Percentiles rank a stretch among this genome's conserved stretches.
Evolutionary conservation across 53 echinoderm and acorn worm species (phyloP).

Genomic region (Astropecten irregularis): DNA sequence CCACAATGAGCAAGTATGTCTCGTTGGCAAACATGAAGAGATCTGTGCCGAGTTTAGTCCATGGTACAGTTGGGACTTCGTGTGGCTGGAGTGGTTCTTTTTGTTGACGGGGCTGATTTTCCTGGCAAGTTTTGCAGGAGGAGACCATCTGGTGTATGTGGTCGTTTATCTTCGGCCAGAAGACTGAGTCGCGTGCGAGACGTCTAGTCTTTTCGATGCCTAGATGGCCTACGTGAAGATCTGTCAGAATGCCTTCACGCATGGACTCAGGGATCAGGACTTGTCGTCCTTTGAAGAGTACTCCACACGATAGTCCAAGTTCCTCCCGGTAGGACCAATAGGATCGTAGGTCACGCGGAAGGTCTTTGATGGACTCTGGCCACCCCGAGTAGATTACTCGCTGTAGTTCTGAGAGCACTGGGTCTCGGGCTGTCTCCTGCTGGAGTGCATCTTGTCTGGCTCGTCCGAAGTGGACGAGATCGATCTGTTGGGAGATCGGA

Average conservation of each 20-base stretch:
- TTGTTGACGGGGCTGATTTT: conserved; percentile 19
- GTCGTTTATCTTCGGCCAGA: conserved; percentile 39
- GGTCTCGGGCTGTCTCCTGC: conserved; percentile 47
- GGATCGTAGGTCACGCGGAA: conserved; percentile 51
- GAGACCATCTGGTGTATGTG: not conserved
- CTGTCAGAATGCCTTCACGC: conserved; percentile 33
- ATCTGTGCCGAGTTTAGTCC: conserved; percentile 67
- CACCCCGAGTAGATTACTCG: conserved; percentile 33
- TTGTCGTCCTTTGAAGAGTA: conserved; percentile 65
- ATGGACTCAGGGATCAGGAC: conserved; percentile 56
- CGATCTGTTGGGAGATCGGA: not conserved
- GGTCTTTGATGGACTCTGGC: conserved; percentile 64
- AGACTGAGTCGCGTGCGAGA: conserved; percentile 53
- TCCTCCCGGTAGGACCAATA: conserved; percentile 70
- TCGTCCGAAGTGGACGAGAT: conserved; percentile 43
- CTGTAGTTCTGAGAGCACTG: conserved; percentile 21
- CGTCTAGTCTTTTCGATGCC: conserved; percentile 60
- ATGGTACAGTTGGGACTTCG: conserved; percentile 55
- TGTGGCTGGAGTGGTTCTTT: conserved; percentile 51
- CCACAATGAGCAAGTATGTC: conserved; percentile 50
- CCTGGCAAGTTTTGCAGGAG: conserved; percentile 42
- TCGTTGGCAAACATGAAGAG: conserved; percentile 40
- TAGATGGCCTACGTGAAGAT: conserved; percentile 56
- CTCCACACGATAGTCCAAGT: conserved; percentile 51
- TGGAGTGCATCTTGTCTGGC: conserved; percentile 37